These are phyloP conservation scores for Sinocyclocheilus anshuiensis DNA, from an alignment of 2,113 vertebrate genomes.

Conservation along the genomic window DNA sequence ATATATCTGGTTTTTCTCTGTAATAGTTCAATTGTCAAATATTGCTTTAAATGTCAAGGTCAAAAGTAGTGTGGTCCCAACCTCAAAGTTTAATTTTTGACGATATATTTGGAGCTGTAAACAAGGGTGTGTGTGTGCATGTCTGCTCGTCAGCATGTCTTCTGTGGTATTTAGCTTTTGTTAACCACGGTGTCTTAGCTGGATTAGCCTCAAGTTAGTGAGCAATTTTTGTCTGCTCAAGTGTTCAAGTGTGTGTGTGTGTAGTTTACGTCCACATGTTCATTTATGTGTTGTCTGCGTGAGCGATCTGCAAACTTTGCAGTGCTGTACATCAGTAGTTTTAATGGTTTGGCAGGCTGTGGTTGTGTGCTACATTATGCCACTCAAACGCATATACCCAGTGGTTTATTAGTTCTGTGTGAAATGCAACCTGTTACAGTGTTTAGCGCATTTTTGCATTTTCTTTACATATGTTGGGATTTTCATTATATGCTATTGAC, in stretches of 20 bases:
- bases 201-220: constrained; percentile 52
- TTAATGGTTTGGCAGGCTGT: constrained; percentile 26
- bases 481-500: background rate
- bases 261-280: constrained; percentile 36
- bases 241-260: constrained; percentile 26
- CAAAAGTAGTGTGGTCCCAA: background rate
- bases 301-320: constrained; percentile 47
- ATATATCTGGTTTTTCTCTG: background rate
- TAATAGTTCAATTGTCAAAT: constrained; percentile 13
- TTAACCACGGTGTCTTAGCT: constrained; percentile 42
- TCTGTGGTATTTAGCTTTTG: constrained; percentile 52
- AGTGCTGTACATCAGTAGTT: constrained; percentile 46
- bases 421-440: constrained; percentile 14
- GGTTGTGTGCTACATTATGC: constrained; percentile 40
- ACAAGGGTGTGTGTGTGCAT: constrained; percentile 14
- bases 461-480: background rate
- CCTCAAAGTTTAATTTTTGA: background rate
- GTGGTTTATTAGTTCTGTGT: constrained; percentile 32
- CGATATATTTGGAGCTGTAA: background rate
- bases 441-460: background rate
- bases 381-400: constrained; percentile 26
- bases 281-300: constrained; percentile 35
- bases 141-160: constrained; percentile 48
- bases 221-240: constrained; percentile 37
- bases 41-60: constrained; percentile 26